Percentiles rank a stretch among this genome's conserved stretches.
Conservation (phyloP, 2,888 invertebrate genomes). For the Lochmaea capreae region DNA sequence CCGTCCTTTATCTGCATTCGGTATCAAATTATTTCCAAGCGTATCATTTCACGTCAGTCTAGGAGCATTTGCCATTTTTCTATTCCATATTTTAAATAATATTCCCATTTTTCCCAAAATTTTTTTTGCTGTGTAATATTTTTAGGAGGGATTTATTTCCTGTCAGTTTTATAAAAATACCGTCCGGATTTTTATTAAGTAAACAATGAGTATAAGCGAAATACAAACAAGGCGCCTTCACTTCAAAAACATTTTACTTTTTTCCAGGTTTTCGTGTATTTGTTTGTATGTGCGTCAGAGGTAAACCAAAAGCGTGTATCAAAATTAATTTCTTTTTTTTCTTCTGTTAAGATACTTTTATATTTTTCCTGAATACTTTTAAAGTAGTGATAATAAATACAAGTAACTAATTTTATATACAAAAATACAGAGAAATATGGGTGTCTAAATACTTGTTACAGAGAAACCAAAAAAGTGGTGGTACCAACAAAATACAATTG, state of each 20-base stretch:
- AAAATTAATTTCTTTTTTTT: too few relatives aligned
- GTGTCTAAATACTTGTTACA: too few relatives aligned
- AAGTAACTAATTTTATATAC: too few relatives aligned
- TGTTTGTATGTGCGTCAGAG: too few relatives aligned
- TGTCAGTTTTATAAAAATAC: constrained; percentile 11
- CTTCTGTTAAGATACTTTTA: too few relatives aligned
- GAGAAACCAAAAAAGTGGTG: too few relatives aligned
- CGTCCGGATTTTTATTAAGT: constrained; percentile 1
- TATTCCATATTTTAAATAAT: constrained; percentile 33
- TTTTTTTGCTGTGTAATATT: background rate
- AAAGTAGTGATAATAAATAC: too few relatives aligned
- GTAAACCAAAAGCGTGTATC: too few relatives aligned
- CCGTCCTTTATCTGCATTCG: constrained; percentile 34
- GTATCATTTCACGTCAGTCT: constrained; percentile 36
- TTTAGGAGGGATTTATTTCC: constrained; percentile 8
- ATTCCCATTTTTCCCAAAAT: constrained; percentile 2
- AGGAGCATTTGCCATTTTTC: constrained; percentile 24
- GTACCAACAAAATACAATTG: too few relatives aligned
- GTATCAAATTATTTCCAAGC: constrained; percentile 34
- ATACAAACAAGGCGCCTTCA: background rate
- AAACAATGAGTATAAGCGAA: background rate
- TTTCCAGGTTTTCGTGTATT: background rate
- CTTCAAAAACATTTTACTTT: background rate
- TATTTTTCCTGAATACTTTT: too few relatives aligned
- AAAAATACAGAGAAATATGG: too few relatives aligned